Evolutionary conservation across 2,888 invertebrate genomes (phyloP), one percentile per base, ranked within the genome.

Genomic region (Aphidoletes aphidimyza): DNA sequence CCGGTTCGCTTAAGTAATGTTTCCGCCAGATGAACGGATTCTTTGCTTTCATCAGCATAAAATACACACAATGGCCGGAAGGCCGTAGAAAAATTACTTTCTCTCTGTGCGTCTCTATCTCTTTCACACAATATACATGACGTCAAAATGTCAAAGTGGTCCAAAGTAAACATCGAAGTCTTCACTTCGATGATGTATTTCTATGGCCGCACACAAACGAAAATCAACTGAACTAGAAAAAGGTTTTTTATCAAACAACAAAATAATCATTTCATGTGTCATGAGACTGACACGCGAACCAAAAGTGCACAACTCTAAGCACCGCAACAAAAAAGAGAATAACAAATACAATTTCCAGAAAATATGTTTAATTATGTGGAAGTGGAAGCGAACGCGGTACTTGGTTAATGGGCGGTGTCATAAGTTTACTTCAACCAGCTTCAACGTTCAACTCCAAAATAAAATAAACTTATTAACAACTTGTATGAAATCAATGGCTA

Each of bases 141-240:
- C n/a, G n/a, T n/a, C n/a, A n/a, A n/a, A n/a, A n/a, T n/a, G n/a
- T n/a, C n/a, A n/a, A n/a, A n/a, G n/a, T n/a, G n/a, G n/a, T n/a
- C n/a, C n/a, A n/a, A n/a, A n/a, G n/a, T n/a, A n/a, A n/a, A n/a
- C n/a, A n/a, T 69, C 69, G 30, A 69, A 30, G 69, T 30, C 2
- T 69, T 26, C 54, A 54, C 5, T n/a, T n/a, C n/a, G n/a, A 26
- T 54, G 54, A 54, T 19, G 22, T 2, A 22, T 54, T 54, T 54
- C 11, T 0, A 54, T n/a, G 54, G 54, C 30, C 5, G 14, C 11
- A 69, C 26, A 69, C 22, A 30, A 69, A 14, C 1, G 19, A 14
- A 30, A 69, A 30, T 69, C 30, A 69, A 69, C 30, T 69, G 30
- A 69, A 69, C 69, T 69, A 69, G 69, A 69, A 69, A 69, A 54